A percentile compares a stretch with the other conserved stretches of the same genome.
phyloP scores from a whole-genome alignment of 2,888 invertebrate genomes.

The Tipula lateralis region DNA sequence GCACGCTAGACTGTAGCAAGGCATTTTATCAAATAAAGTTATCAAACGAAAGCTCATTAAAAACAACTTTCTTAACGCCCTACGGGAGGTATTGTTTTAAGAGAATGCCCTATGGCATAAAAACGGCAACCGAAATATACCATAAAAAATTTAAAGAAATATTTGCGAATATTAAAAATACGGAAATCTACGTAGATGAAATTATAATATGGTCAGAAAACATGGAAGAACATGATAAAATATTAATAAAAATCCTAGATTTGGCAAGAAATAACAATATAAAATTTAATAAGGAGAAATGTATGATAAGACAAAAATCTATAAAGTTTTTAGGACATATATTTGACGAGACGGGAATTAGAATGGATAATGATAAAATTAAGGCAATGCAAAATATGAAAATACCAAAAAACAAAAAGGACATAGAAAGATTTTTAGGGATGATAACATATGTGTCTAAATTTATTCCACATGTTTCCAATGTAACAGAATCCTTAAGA shows the following conservation, averaged over 20 bases:
- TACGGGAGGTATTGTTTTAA: no score
- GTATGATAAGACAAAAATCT: constrained; percentile 32
- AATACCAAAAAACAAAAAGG: no score
- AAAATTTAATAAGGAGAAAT: constrained; percentile 37
- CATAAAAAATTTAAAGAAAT: constrained; percentile 29
- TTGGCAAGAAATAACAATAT: constrained; percentile 34
- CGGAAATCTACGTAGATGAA: constrained; percentile 33
- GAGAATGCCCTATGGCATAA: no score
- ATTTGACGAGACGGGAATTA: constrained; percentile 33
- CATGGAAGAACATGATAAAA: constrained; percentile 35
- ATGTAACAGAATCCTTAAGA: constrained; percentile 34
- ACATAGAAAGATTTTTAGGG: no score
- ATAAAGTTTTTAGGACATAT: constrained; percentile 37
- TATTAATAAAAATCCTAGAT: constrained; percentile 33
- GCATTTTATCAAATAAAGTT: not conserved
- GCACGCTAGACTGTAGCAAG: not conserved
- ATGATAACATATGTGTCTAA: constrained; percentile 38
- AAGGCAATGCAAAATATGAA: constrained; percentile 37
- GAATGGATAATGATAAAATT: constrained; percentile 35
- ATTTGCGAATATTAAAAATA: not conserved
- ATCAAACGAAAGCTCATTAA: not conserved
- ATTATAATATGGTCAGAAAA: not conserved
- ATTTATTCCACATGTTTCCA: constrained; percentile 38
- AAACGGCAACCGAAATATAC: constrained; percentile 31
- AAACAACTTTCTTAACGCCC: constrained; percentile 32